These are phyloP conservation scores for Tiliacea aurago DNA, from an alignment of 2,888 invertebrate species.

Conservation along the genomic window DNA sequence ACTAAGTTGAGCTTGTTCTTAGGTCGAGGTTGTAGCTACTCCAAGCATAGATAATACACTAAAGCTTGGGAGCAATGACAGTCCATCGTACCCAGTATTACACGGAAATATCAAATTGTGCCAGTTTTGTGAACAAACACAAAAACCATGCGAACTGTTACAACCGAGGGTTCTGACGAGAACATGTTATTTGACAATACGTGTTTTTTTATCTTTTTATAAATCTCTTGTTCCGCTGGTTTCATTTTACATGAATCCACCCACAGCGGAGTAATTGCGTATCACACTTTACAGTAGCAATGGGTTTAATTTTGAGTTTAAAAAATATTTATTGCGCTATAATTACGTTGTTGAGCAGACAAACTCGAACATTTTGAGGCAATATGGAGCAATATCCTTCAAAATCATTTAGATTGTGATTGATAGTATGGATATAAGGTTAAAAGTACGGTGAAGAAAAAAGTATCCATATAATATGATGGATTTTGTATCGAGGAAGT, in stretches of 20 bases:
- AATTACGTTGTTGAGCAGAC: too few relatives aligned
- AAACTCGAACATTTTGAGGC: too few relatives aligned
- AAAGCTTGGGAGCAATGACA: conserved; percentile 18
- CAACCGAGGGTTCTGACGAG: neutral
- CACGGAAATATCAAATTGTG: conserved; percentile 46
- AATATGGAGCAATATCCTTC: too few relatives aligned
- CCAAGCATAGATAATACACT: too few relatives aligned
- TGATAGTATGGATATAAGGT: too few relatives aligned
- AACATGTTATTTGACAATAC: neutral
- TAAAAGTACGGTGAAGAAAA: neutral
- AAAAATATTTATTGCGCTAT: too few relatives aligned
- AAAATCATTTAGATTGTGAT: too few relatives aligned
- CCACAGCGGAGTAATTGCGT: neutral
- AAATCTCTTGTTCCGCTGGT: conserved; percentile 16
- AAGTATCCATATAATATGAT: neutral
- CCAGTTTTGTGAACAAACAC: conserved; percentile 42
- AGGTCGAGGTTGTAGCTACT: too few relatives aligned
- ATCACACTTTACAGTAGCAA: too few relatives aligned
- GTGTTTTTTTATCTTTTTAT: conserved; percentile 4
- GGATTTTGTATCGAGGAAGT: neutral
- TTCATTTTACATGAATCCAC: conserved; percentile 1
- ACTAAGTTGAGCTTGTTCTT: too few relatives aligned
- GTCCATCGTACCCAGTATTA: neutral
- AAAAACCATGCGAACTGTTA: conserved; percentile 28
- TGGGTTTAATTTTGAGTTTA: too few relatives aligned